These are phyloP conservation scores for Nettapus auritus DNA, from an alignment of 2,113 vertebrate species.

Conservation along the genomic window DNA sequence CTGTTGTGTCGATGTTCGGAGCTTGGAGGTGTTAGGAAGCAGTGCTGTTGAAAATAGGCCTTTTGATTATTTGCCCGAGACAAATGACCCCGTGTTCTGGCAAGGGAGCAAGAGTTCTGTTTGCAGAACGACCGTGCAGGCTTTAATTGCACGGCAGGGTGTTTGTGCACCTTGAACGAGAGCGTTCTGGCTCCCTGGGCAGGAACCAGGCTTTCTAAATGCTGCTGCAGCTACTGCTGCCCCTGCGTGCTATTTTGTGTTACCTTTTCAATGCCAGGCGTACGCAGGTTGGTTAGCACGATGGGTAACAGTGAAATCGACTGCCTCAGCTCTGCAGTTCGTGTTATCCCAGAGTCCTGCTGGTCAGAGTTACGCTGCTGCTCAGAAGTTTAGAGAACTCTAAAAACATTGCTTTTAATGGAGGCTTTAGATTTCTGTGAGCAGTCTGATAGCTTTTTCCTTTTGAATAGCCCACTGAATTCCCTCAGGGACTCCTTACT, in stretches of 20 bases:
- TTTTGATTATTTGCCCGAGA: neutral
- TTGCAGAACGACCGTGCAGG: neutral
- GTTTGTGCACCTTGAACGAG: accelerated
- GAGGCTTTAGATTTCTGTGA: neutral
- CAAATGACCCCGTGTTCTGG: accelerated
- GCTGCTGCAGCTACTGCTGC: neutral
- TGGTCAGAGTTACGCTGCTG: neutral
- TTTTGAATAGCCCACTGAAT: neutral
- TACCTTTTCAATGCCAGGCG: neutral
- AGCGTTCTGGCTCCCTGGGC: neutral
- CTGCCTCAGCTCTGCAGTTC: neutral
- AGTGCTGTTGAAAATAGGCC: neutral
- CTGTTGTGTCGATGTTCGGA: neutral
- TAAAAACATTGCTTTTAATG: neutral
- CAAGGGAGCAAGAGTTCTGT: neutral
- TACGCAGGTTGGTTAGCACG: neutral
- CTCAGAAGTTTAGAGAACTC: neutral
- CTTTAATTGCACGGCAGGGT: neutral
- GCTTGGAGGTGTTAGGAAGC: neutral
- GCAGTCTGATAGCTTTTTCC: neutral
- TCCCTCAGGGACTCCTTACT: neutral
- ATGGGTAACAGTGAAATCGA: neutral
- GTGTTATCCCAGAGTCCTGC: neutral
- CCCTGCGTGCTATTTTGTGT: accelerated
- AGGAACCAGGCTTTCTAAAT: neutral